Percentiles rank a stretch among this genome's conserved stretches.
phyloP scores from a whole-genome alignment of 2,797 vertebrate species.

The Australoheros facetus region DNA sequence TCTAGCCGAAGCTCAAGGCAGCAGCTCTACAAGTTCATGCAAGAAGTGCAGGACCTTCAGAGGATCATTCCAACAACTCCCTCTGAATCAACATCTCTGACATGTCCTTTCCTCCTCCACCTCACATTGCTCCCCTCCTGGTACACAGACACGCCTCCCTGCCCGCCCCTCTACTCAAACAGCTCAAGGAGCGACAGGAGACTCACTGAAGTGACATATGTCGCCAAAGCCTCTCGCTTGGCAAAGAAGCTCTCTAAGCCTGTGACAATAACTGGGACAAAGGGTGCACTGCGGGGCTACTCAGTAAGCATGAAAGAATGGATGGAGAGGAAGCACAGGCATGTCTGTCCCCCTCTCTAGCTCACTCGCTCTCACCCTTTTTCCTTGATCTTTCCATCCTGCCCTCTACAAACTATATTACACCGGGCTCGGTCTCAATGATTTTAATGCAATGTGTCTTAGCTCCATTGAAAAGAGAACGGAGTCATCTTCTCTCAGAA shows the following conservation, averaged over 20 bases:
- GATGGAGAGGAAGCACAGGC: constrained; percentile 62
- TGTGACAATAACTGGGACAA: constrained; percentile 77
- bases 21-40: constrained; percentile 43
- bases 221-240: constrained; percentile 80
- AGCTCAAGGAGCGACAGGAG: constrained; percentile 70
- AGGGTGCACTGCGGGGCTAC: constrained; percentile 68
- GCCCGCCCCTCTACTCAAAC: constrained; percentile 65
- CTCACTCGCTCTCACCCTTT: constrained; percentile 11
- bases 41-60: constrained; percentile 36
- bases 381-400: constrained; percentile 47
- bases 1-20: constrained; percentile 30
- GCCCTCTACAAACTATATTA: constrained; percentile 55
- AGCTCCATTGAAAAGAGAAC: constrained; percentile 51
- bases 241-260: constrained; percentile 72
- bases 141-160: constrained; percentile 61
- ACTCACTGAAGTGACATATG: constrained; percentile 81
- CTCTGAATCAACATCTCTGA: constrained; percentile 63
- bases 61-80: constrained; percentile 56
- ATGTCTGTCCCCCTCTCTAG: constrained; percentile 45
- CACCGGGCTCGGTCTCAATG: constrained; percentile 44
- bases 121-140: constrained; percentile 51
- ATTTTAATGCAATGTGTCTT: constrained; percentile 57
- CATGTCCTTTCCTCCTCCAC: constrained; percentile 61
- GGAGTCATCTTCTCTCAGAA: constrained; percentile 55
- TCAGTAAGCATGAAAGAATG: constrained; percentile 61